These are phyloP conservation scores for Eudyptes chrysolophus DNA, from an alignment of 2,113 vertebrate species.

Conservation along the genomic window DNA sequence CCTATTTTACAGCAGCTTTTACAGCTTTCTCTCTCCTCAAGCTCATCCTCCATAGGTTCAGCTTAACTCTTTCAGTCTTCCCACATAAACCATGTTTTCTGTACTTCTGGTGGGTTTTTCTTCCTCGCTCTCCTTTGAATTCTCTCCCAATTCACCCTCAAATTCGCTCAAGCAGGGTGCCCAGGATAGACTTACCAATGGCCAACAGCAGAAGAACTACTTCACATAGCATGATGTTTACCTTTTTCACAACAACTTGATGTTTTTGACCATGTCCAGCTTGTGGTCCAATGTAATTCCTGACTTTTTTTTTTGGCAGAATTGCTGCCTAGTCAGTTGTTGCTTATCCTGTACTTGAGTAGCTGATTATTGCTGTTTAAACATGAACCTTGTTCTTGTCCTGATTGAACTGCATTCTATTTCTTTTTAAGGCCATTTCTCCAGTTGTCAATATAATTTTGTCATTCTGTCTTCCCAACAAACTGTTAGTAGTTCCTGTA, in stretches of 20 bases:
- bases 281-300: neutral
- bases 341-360: neutral
- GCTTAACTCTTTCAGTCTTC: neutral
- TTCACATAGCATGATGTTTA: neutral
- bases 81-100: neutral
- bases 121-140: neutral
- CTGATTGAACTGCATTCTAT: neutral
- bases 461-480: neutral
- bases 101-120: neutral
- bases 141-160: neutral
- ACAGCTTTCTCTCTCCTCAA: neutral
- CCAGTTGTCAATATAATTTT: neutral
- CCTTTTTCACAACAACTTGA: conserved; percentile 1
- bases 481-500: neutral
- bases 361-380: neutral
- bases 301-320: neutral
- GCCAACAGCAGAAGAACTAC: neutral
- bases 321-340: neutral
- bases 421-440: neutral
- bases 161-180: neutral
- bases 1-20: neutral
- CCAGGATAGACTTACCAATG: neutral
- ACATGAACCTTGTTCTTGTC: neutral
- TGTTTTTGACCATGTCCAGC: conserved; percentile 62
- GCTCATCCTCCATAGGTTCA: neutral